A percentile compares a stretch with the other conserved stretches of the same genome.
Evolutionary conservation across 2,888 invertebrate genomes (phyloP).

Genomic region (Dendrolimus pini): DNA sequence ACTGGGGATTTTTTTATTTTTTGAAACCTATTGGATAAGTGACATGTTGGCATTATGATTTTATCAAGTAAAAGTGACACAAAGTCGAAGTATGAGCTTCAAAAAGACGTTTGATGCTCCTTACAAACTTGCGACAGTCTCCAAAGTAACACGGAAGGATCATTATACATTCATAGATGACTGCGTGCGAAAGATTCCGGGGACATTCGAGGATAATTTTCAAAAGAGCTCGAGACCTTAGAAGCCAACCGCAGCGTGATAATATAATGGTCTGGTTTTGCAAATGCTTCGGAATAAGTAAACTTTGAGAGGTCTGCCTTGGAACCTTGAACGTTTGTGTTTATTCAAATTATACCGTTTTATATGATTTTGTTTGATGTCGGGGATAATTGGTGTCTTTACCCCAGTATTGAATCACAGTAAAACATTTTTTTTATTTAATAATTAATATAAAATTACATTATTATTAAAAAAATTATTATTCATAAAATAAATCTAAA

Average conservation of each 20-base stretch:
- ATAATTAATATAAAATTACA: no score
- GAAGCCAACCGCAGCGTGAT: conserved; percentile 57
- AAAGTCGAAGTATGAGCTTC: no score
- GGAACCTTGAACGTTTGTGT: conserved; percentile 18
- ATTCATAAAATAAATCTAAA: conserved; percentile 61
- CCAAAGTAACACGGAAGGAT: conserved; percentile 31
- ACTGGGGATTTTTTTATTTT: no score
- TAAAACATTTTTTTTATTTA: no score
- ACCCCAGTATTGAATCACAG: no score
- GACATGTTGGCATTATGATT: no score
- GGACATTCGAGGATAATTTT: conserved; percentile 46
- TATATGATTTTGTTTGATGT: not conserved
- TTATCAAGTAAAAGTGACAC: no score
- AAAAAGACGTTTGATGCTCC: no score
- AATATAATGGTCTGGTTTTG: conserved; percentile 56
- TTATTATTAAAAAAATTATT: conserved; percentile 24
- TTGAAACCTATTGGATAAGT: no score
- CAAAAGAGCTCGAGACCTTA: conserved; percentile 49
- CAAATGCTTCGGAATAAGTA: conserved; percentile 28
- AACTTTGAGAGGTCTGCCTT: conserved; percentile 4
- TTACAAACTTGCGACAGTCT: conserved; percentile 7
- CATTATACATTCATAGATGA: conserved; percentile 71
- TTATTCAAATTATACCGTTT: conserved; percentile 8
- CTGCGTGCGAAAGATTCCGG: conserved; percentile 51
- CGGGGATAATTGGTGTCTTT: not conserved